Evolutionary conservation across 1,140 invertebrate genomes (phyloP), one percentile per base, ranked within the genome.

Genomic region (Eupristina koningsbergeri): DNA sequence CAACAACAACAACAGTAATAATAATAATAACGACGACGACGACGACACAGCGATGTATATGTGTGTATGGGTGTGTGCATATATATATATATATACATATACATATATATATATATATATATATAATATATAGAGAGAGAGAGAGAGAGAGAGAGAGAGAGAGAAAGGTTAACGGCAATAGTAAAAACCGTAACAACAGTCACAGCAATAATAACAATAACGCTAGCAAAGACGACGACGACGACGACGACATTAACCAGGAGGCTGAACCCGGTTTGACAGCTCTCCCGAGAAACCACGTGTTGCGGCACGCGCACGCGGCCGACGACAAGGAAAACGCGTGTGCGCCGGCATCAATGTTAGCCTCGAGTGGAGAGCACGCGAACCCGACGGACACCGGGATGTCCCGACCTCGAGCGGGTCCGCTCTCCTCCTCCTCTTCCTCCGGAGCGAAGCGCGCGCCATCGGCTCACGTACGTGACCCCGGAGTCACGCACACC

Each of bases 241-340:
- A 69, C 29, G 22, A 36, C 64, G 50, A 69, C 53, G 22, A 80
- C 78, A 50, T 58, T 75, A 75, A 50, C 45, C 45, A 47, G 73
- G 73, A 69, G 71, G 29, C 8, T 78, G 34, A n/a, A 76, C n/a
- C 50, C 17, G 47, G 6, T 71, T 71, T 81, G 80, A 74, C 69
- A 74, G 80, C 26, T 81, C 69, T 47, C 22, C 15, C 50, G 73
- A 71, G 61, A 78, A 83, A 83, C 81, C 81, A 83, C 81, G 81
- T 83, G 81, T 83, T 83, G 81, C 63, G 50, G 81, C 81, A 74
- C 81, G 61, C 61, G 74, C 80, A 53, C 47, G 74, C 73, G 81
- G 31, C 1, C 41, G 15, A 53, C 53, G 53, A 67, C n/a, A 36
- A 31, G 50, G 15, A 11, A 15, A 53, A 61, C 50, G 47, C 53